Conservation (phyloP, 1,140 invertebrate species). For the Microplitis demolitor region DNA sequence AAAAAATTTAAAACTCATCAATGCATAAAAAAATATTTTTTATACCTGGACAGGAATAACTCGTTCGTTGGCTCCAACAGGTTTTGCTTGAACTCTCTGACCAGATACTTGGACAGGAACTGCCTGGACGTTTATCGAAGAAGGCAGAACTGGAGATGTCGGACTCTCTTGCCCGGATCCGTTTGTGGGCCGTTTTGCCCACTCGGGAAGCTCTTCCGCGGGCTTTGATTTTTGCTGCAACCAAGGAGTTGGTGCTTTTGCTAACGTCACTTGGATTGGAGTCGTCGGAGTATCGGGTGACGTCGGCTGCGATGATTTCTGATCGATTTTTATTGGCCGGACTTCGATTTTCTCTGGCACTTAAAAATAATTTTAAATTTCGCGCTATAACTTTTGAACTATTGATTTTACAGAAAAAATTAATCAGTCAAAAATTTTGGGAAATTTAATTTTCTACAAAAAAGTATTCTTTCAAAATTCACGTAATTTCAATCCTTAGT, state of each 20-base stretch:
- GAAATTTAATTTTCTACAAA: too few species aligned
- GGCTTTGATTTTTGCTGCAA: slow-evolving; percentile 60
- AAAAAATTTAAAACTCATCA: not conserved
- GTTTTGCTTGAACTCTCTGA: slow-evolving; percentile 29
- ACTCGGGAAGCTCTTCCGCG: slow-evolving; percentile 57
- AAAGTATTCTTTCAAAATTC: too few species aligned
- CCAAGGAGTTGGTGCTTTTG: slow-evolving; percentile 68
- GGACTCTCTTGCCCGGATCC: slow-evolving; percentile 22
- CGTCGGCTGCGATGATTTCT: slow-evolving; percentile 33
- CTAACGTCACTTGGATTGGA: slow-evolving; percentile 55
- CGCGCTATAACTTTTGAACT: too few species aligned
- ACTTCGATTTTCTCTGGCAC: too few species aligned
- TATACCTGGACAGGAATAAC: slow-evolving; percentile 50
- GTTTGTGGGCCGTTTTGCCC: slow-evolving; percentile 51
- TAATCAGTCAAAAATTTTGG: too few species aligned
- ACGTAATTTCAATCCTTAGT: too few species aligned
- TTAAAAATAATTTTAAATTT: too few species aligned
- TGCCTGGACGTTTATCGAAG: slow-evolving; percentile 2
- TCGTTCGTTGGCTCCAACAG: slow-evolving; percentile 35
- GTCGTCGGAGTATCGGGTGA: slow-evolving; percentile 58
- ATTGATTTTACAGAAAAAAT: too few species aligned
- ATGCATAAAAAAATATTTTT: not conserved
- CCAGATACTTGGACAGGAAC: slow-evolving; percentile 27
- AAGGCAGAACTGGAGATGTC: slow-evolving; percentile 38
- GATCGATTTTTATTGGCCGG: not conserved